These are phyloP conservation scores for Anseranas semipalmata DNA, from an alignment of 2,113 vertebrate genomes.

Conservation along the genomic window DNA sequence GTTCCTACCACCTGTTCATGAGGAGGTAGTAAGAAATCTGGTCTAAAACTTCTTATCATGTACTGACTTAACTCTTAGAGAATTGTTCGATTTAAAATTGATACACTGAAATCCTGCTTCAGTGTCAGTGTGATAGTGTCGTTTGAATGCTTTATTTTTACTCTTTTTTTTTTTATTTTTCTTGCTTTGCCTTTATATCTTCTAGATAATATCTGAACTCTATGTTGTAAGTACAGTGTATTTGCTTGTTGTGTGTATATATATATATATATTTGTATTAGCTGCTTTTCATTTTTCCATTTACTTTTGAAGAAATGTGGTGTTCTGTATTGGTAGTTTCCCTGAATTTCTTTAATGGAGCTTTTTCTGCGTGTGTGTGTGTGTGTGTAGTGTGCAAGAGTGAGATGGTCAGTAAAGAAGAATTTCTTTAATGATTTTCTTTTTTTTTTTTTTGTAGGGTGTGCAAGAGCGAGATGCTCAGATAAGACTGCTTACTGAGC, in stretches of 20 bases:
- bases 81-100: background rate
- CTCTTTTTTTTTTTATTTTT: constrained; percentile 41
- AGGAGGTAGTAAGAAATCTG: background rate
- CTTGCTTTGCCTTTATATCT: constrained; percentile 50
- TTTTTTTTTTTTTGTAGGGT: constrained; percentile 72
- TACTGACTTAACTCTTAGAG: background rate
- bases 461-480: constrained; percentile 91
- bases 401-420: constrained; percentile 74
- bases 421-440: background rate
- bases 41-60: background rate
- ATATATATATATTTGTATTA: no score
- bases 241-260: no score
- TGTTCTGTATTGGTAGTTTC: background rate
- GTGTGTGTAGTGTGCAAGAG: constrained; percentile 81
- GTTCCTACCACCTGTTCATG: background rate
- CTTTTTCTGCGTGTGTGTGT: background rate
- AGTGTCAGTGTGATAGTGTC: background rate
- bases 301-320: background rate
- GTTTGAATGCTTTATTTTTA: background rate
- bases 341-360: background rate
- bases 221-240: constrained; percentile 75
- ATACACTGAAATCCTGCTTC: background rate
- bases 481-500: constrained; percentile 90
- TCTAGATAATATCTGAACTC: constrained; percentile 83
- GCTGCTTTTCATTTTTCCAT: background rate